Conservation (phyloP, 2,113 vertebrate species). For the Phycodurus eques region DNA sequence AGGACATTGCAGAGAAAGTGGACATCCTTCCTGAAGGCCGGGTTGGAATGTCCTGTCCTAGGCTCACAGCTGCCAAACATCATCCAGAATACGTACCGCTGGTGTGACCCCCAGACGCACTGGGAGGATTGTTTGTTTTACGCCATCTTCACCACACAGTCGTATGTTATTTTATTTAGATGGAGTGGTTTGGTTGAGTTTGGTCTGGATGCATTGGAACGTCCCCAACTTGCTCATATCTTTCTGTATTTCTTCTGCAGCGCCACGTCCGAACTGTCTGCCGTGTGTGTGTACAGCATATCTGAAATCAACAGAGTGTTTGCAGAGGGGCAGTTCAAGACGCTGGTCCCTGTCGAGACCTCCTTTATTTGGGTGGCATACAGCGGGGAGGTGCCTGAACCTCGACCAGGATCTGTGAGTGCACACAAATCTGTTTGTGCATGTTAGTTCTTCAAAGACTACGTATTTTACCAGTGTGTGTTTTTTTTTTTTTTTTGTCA, state of each 20-base stretch:
- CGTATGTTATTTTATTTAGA: conserved; percentile 61
- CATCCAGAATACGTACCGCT: conserved; percentile 75
- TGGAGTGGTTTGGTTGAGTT: not conserved
- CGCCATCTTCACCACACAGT: conserved; percentile 72
- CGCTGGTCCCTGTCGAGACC: conserved; percentile 53
- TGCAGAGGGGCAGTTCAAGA: conserved; percentile 75
- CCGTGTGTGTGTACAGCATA: conserved; percentile 68
- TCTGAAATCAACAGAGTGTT: conserved; percentile 67
- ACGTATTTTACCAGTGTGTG: not conserved
- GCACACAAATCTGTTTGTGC: conserved; percentile 12
- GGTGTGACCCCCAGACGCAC: conserved; percentile 47
- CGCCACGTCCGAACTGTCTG: conserved; percentile 68
- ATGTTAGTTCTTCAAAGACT: not conserved
- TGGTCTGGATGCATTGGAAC: not conserved
- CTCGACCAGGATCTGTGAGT: conserved; percentile 81
- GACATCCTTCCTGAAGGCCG: conserved; percentile 79
- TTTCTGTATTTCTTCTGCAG: conserved; percentile 50
- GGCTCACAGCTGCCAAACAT: conserved; percentile 71
- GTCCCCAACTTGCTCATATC: conserved; percentile 5
- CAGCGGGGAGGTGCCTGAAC: conserved; percentile 69
- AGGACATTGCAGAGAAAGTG: conserved; percentile 75
- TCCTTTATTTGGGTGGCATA: conserved; percentile 71
- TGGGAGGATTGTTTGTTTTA: conserved; percentile 75
- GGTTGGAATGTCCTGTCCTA: conserved; percentile 70
- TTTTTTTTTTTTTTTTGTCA: not conserved